These are phyloP conservation scores for Oceanites oceanicus DNA, from an alignment of 2,113 vertebrate genomes.

Conservation along the genomic window DNA sequence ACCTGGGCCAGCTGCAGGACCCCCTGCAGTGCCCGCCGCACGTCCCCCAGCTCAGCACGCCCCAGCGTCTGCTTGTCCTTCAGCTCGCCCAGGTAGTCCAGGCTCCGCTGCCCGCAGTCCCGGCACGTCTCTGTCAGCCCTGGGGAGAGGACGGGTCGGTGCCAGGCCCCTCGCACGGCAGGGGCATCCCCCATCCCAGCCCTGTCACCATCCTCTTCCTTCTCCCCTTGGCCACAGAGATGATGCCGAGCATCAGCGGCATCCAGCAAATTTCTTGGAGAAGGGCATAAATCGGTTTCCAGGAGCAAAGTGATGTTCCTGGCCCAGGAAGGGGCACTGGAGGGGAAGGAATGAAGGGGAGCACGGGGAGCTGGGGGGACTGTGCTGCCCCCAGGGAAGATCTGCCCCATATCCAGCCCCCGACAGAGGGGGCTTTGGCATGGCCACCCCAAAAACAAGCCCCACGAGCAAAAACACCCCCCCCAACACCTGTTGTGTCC, in stretches of 20 bases:
- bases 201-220: background rate
- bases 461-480: fast-evolving
- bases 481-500: fast-evolving
- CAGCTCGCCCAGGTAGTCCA: constrained; percentile 80
- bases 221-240: background rate
- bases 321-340: background rate
- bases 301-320: fast-evolving
- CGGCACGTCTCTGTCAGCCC: constrained; percentile 86
- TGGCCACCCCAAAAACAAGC: background rate
- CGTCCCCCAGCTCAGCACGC: constrained; percentile 72
- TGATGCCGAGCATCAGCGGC: background rate
- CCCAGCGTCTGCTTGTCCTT: constrained; percentile 79
- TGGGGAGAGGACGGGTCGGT: background rate
- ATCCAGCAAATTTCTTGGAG: background rate
- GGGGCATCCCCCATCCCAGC: background rate
- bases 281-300: background rate
- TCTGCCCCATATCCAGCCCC: background rate
- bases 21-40: constrained; percentile 71
- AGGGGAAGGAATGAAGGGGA: background rate
- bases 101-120: constrained; percentile 80
- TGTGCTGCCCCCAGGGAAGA: fast-evolving
- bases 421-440: background rate
- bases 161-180: fast-evolving
- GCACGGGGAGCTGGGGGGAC: fast-evolving
- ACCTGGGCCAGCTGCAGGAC: constrained; percentile 90